A percentile compares a stretch with the other conserved stretches of the same genome.
These are phyloP conservation scores for Sinocyclocheilus rhinocerous DNA, from an alignment of 2,113 vertebrate genomes.

Conservation along the genomic window DNA sequence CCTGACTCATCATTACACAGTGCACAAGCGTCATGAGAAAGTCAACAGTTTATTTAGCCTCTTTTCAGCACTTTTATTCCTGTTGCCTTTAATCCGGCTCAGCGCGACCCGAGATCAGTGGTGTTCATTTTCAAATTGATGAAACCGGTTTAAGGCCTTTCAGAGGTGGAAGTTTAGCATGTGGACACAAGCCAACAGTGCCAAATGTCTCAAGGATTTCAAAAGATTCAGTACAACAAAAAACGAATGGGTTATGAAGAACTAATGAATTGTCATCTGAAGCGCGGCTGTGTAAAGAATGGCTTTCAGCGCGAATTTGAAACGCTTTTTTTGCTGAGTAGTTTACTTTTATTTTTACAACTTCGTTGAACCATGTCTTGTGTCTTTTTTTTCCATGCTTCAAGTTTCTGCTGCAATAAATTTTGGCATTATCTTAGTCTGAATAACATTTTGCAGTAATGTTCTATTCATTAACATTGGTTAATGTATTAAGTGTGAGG, in stretches of 20 bases:
- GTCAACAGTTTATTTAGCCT: constrained; percentile 69
- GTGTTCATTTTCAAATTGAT: constrained; percentile 48
- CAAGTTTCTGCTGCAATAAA: background rate
- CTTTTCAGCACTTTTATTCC: constrained; percentile 71
- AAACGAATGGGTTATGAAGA: background rate
- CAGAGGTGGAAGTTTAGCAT: constrained; percentile 25
- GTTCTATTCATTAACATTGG: no score
- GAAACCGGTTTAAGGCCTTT: constrained; percentile 39
- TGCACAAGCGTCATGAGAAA: constrained; percentile 73
- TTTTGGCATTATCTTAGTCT: background rate
- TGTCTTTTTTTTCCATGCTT: background rate
- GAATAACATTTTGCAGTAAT: background rate
- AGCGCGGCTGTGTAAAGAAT: background rate
- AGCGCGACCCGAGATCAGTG: constrained; percentile 45
- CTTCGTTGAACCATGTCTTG: background rate
- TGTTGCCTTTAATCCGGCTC: constrained; percentile 62
- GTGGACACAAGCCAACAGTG: constrained; percentile 15
- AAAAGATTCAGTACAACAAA: constrained; percentile 28
- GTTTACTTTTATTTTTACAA: constrained; percentile 22
- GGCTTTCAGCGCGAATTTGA: background rate
- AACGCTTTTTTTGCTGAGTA: background rate
- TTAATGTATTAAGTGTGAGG: background rate
- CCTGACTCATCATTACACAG: constrained; percentile 72
- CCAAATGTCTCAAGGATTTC: background rate
- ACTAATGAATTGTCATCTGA: constrained; percentile 27